Percentiles rank a stretch among this genome's conserved stretches.
These are phyloP conservation scores for Hemicentrotus pulcherrimus DNA, from an alignment of 35 echinoderm and acorn worm species.

Conservation along the genomic window DNA sequence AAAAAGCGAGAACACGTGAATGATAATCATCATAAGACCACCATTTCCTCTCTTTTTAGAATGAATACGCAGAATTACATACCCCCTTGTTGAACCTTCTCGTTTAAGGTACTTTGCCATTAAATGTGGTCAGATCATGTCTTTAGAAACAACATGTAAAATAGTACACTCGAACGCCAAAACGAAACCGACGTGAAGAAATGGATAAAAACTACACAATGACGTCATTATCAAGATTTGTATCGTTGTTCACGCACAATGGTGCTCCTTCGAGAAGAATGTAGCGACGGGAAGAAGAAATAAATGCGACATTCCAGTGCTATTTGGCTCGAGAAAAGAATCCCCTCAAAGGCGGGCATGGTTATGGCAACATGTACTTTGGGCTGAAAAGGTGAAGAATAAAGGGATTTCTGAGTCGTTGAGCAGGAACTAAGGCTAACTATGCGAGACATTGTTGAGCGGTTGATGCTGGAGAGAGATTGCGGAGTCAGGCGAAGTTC, in stretches of 20 bases:
- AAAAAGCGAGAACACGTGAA: neutral
- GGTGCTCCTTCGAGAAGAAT: neutral
- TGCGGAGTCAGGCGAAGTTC: neutral
- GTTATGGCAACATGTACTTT: slow-evolving; percentile 10
- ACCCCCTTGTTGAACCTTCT: neutral
- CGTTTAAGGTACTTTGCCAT: neutral
- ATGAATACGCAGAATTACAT: neutral
- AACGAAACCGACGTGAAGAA: neutral
- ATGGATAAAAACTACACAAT: neutral
- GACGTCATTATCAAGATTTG: neutral
- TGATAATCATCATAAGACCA: neutral
- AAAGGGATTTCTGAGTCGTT: slow-evolving; percentile 2
- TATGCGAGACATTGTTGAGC: neutral
- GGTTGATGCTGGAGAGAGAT: neutral
- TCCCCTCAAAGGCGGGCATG: neutral
- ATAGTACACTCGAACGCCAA: neutral
- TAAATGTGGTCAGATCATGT: neutral
- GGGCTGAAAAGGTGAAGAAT: neutral
- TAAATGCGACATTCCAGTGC: neutral
- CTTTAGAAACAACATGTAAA: neutral
- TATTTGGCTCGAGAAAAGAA: neutral
- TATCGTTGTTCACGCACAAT: neutral
- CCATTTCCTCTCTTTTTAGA: neutral
- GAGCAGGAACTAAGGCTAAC: neutral
- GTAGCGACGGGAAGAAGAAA: neutral